Base-by-base conservation (phyloP, 2,797 vertebrate genomes). In the Cygnus olor region DNA sequence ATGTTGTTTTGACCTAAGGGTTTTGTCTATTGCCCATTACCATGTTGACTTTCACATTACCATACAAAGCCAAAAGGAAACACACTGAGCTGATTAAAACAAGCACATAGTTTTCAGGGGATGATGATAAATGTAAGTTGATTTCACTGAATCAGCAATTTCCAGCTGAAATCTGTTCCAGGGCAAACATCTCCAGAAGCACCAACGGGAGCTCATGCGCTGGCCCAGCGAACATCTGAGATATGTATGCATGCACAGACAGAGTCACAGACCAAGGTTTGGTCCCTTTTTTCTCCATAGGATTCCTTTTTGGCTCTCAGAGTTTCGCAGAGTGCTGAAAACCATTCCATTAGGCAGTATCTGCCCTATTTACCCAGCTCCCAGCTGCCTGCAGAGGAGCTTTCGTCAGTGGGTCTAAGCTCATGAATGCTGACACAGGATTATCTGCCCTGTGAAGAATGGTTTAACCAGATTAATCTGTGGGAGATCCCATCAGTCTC, bases 391-490 rank as follows among this genome's bases (percentile, higher is more conserved):
- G 74, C 66, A 89, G 87, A 93, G 30, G 66, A 84, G 60, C 72
- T 94, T 96, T 89, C 77, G 0, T 91, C 92, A 86, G 80, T 91
- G 89, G 79, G 65, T 60, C 94, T 90, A 64, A 92, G 72, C 42
- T 89, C 77, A 69, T 40, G 6, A 95, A 70, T 80, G 90, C 89
- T 96, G 93, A 93, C 88, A 90, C 14, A 6, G 60, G 69, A 93
- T 92, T 88, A 92, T 80, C 69, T 15, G 42, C 32, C 72, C 66
- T 12, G 3, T 76, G 93, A 93, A 96, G 93, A 91, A 76, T 4
- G 2, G 70, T 88, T 95, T 96, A 95, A 91, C 47, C 15, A 60
- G 94, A 96, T 97, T 96, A 95, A 96, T 42, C 94, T 58, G 94
- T 53, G 36, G 93, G 95, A 90, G 66, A 86, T 38, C 63, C 45